A percentile compares a stretch with the other conserved stretches of the same genome.
Evolutionary conservation across 2,888 invertebrate species (phyloP).

Genomic region (Synanthedon formicaeformis): DNA sequence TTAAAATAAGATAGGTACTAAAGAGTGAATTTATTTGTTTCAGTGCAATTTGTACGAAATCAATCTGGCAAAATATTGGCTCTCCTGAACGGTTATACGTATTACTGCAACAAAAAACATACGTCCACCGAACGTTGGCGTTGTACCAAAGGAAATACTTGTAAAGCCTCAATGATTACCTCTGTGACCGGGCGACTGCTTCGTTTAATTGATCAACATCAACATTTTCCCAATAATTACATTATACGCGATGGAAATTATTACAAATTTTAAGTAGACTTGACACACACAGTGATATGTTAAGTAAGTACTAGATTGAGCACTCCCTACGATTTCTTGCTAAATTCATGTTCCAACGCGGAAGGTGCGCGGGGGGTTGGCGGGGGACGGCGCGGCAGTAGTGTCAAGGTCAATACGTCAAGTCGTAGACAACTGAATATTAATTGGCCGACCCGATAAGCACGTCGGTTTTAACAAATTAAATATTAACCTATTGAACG

Average conservation of each 20-base stretch:
- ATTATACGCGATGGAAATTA: constrained; percentile 5
- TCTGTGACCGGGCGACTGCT: background rate
- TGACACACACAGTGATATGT: too few relatives aligned
- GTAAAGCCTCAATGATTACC: background rate
- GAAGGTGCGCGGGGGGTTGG: too few relatives aligned
- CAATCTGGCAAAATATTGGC: background rate
- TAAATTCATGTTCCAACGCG: too few relatives aligned
- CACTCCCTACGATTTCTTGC: too few relatives aligned
- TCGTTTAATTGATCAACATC: constrained; percentile 7
- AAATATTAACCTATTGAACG: too few relatives aligned
- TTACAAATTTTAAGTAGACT: background rate
- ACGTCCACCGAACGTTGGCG: background rate
- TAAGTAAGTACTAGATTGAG: too few relatives aligned
- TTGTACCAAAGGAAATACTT: background rate
- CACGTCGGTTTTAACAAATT: too few relatives aligned
- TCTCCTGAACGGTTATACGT: background rate
- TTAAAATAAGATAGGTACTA: too few relatives aligned
- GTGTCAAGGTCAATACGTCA: too few relatives aligned
- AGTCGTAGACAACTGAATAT: too few relatives aligned
- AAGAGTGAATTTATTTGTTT: background rate
- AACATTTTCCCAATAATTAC: constrained; percentile 8
- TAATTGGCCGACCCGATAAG: too few relatives aligned
- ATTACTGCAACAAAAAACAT: background rate
- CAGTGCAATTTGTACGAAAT: background rate
- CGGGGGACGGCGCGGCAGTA: too few relatives aligned